phyloP scores from a whole-genome alignment of 2,113 vertebrate species.

The Ursus arctos region DNA sequence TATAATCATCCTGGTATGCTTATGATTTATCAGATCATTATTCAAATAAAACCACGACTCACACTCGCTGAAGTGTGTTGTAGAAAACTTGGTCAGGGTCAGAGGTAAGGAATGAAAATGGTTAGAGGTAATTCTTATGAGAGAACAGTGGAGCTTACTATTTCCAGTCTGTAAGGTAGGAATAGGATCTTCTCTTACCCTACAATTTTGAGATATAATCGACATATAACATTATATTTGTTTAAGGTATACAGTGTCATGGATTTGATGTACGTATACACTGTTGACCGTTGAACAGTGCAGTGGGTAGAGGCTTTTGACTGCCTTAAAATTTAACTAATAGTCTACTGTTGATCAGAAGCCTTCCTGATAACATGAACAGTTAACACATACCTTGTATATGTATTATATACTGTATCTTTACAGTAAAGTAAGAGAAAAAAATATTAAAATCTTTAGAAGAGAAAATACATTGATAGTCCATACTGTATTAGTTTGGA shows the following conservation, averaged over 20 bases:
- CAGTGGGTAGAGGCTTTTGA: background rate
- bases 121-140: background rate
- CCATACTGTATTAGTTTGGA: background rate
- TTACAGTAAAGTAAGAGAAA: background rate
- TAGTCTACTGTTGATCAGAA: background rate
- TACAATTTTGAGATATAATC: background rate
- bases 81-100: background rate
- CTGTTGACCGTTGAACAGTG: background rate
- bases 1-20: background rate
- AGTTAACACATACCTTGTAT: background rate
- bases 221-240: background rate
- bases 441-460: background rate
- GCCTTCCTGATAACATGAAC: background rate
- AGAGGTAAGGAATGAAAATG: background rate
- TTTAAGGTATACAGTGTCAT: background rate
- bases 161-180: background rate
- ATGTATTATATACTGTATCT: background rate
- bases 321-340: background rate
- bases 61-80: background rate
- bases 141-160: background rate
- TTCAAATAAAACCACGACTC: background rate
- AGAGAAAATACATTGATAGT: background rate
- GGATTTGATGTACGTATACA: background rate
- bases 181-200: background rate
- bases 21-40: background rate